A percentile compares a stretch with the other conserved stretches of the same genome.
phyloP scores from a whole-genome alignment of 2,888 invertebrate species.

The Chrysopilus asiliformis region DNA sequence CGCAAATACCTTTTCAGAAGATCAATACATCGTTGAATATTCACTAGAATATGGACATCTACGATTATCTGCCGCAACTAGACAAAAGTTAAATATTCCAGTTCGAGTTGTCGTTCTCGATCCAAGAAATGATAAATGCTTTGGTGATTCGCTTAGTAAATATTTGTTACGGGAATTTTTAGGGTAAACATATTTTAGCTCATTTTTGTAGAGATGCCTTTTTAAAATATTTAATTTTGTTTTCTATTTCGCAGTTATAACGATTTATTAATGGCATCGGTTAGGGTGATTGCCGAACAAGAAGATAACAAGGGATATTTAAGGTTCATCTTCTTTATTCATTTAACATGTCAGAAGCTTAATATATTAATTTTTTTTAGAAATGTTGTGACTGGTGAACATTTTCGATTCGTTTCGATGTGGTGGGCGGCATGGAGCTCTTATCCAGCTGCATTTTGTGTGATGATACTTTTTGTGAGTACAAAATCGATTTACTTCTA shows the following conservation, averaged over 20 bases:
- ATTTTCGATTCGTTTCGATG: slow-evolving; percentile 95
- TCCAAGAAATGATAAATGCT: slow-evolving; percentile 78
- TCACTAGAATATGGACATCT: slow-evolving; percentile 94
- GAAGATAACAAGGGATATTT: slow-evolving; percentile 94
- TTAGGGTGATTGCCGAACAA: slow-evolving; percentile 87
- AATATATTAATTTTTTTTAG: slow-evolving; percentile 35
- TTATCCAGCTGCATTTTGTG: slow-evolving; percentile 89
- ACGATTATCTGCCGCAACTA: slow-evolving; percentile 71
- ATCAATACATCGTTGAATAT: slow-evolving; percentile 95
- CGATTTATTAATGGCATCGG: slow-evolving; percentile 91
- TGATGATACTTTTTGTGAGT: slow-evolving; percentile 99
- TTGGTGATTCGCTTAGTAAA: slow-evolving; percentile 84
- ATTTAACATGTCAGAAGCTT: not conserved
- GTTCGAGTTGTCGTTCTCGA: slow-evolving; percentile 79
- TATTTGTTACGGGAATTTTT: slow-evolving; percentile 84
- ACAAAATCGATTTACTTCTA: no score
- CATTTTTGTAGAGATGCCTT: not conserved
- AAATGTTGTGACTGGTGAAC: slow-evolving; percentile 96
- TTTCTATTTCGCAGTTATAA: slow-evolving; percentile 50
- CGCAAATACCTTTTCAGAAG: slow-evolving; percentile 43
- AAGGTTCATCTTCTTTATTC: slow-evolving; percentile 38
- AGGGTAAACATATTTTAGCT: slow-evolving; percentile 38
- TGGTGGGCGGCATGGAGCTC: slow-evolving; percentile 92
- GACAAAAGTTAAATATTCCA: slow-evolving; percentile 80
- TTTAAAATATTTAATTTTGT: not conserved